Evolutionary conservation across 2,113 vertebrate genomes (phyloP).

Genomic region (Isichthys henryi): DNA sequence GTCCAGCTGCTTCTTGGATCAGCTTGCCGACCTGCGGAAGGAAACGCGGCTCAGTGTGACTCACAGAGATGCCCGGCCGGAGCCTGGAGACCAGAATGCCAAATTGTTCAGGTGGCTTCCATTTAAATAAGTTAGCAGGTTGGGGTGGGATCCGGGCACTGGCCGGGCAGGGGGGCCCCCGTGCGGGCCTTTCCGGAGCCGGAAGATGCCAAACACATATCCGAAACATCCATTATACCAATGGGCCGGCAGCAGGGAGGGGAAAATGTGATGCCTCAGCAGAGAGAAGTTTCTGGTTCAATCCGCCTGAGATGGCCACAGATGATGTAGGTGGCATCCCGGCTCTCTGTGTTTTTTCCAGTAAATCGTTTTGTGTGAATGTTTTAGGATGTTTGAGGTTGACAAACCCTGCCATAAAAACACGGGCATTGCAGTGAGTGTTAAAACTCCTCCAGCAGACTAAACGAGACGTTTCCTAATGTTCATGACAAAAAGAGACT

Average conservation of each 20-base stretch:
- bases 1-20: constrained; percentile 98
- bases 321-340: constrained; percentile 45
- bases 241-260: constrained; percentile 24
- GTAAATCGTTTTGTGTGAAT: background rate
- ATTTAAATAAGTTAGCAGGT: constrained; percentile 52
- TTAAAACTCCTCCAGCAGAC: background rate
- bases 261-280: constrained; percentile 48
- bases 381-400: background rate
- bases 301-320: constrained; percentile 45
- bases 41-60: constrained; percentile 56
- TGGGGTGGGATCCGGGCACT: constrained; percentile 40
- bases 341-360: constrained; percentile 4
- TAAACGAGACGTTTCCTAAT: background rate
- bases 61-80: constrained; percentile 39
- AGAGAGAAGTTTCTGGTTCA: constrained; percentile 44
- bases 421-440: background rate
- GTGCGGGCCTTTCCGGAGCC: constrained; percentile 38
- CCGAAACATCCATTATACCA: constrained; percentile 52
- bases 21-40: constrained; percentile 85
- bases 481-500: background rate
- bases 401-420: background rate
- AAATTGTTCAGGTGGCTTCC: constrained; percentile 47
- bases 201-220: constrained; percentile 48
- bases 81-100: constrained; percentile 39
- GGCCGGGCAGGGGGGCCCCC: constrained; percentile 20